phyloP scores from a whole-genome alignment of 2,888 invertebrate genomes.

The Seira ritae region DNA sequence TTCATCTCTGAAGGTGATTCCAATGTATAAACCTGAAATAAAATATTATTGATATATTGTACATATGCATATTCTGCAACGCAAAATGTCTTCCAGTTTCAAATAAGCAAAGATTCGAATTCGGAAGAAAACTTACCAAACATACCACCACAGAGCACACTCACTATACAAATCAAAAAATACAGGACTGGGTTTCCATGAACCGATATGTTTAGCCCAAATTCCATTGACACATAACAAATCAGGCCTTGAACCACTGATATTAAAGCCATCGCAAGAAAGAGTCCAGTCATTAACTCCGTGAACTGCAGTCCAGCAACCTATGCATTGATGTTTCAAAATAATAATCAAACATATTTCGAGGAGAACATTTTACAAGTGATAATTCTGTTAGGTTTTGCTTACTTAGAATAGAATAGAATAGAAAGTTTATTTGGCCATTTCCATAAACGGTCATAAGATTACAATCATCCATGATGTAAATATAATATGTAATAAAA shows the following conservation, averaged over 20 bases:
- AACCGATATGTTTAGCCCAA: conserved; percentile 12
- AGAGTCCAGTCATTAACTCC: conserved; percentile 20
- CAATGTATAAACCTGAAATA: conserved; percentile 21
- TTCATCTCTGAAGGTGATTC: conserved; percentile 17
- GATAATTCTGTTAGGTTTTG: too few species aligned
- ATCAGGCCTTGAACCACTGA: conserved; percentile 25
- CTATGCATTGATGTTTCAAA: too few species aligned
- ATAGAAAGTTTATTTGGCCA: too few species aligned
- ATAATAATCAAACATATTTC: too few species aligned
- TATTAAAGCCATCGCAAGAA: background rate
- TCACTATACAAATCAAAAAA: conserved; percentile 7
- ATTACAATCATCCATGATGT: too few species aligned
- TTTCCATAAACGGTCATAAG: too few species aligned
- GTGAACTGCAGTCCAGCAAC: conserved; percentile 37
- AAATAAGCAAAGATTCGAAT: too few species aligned
- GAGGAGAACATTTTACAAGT: too few species aligned
- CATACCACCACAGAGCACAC: conserved; percentile 24
- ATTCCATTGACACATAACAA: conserved; percentile 27
- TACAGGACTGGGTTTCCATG: conserved; percentile 14
- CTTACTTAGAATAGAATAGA: too few species aligned
- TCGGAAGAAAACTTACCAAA: conserved; percentile 19
- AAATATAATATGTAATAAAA: too few species aligned
- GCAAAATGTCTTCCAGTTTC: too few species aligned
- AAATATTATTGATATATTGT: background rate
- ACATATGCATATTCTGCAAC: background rate